Base-by-base conservation (phyloP, 2,113 vertebrate species). In the Aspidoscelis tigris region DNA sequence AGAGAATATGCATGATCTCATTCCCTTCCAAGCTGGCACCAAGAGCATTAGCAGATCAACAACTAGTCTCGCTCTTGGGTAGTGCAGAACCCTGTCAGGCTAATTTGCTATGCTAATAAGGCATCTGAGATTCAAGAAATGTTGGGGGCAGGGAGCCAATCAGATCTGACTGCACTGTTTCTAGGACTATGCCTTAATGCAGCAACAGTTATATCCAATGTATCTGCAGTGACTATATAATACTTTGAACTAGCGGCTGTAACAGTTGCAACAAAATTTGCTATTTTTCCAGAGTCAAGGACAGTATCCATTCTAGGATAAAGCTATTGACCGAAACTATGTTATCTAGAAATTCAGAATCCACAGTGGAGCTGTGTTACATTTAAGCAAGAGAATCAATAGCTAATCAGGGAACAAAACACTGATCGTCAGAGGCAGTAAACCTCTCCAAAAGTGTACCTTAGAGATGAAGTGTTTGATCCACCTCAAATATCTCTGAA, bases 21-120 rank as follows among this genome's bases (percentile, higher is more conserved):
- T 82, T 88, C 55, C 76, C 66, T 33, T 66, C 76, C 82, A 76
- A 71, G 88, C 78, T 1, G 0, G 39, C 74, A 47, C 26, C 14
- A 47, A 77, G 79, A 79, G 3, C 0, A 0, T 0, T 78, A 84
- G 85, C 18, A 86, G 76, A 71, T 84, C 66, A 91, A 84, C 82
- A 87, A 74, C 18, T 58, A 81, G 20, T 26, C 87, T 72, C 84
- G 79, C 16, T 84, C 77, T 80, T 88, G 53, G 53, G 0, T 26
- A 80, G 76, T 39, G 84, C 75, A 64, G 3, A 41, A 83, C 71
- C 76, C 73, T 41, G 9, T 85, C 88, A 55, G 84, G 87, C 90
- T 89, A 92, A 93, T 86, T 83, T 86, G 58, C 82, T 91, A 88
- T 74, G 53, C 74, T 87, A 92, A 88, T 0, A 0, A 92, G 43